These are phyloP conservation scores for Percina caprodes DNA, from an alignment of 2,113 vertebrate genomes.

Conservation along the genomic window DNA sequence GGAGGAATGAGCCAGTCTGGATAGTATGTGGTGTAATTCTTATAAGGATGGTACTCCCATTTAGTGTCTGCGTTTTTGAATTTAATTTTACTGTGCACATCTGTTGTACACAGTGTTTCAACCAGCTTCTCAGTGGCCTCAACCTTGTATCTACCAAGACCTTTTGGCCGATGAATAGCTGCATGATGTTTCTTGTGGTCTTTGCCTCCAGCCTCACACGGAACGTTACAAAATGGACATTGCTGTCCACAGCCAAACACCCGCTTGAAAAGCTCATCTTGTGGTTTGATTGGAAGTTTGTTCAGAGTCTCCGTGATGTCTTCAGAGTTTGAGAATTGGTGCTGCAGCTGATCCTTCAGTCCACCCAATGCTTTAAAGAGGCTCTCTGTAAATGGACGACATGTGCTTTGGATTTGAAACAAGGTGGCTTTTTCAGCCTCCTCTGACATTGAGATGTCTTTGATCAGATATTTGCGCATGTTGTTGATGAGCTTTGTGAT, in stretches of 20 bases:
- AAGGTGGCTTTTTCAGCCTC: constrained; percentile 31
- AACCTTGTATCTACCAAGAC: background rate
- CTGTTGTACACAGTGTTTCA: constrained; percentile 61
- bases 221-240: constrained; percentile 82
- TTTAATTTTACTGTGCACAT: fast-evolving
- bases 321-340: constrained; percentile 32
- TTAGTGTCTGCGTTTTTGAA: constrained; percentile 24
- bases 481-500: constrained; percentile 35
- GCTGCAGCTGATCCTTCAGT: constrained; percentile 5
- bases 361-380: background rate
- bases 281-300: constrained; percentile 60
- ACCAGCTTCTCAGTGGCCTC: fast-evolving
- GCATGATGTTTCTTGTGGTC: constrained; percentile 64
- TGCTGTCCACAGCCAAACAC: constrained; percentile 79
- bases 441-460: constrained; percentile 50
- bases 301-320: constrained; percentile 35
- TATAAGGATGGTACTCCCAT: background rate
- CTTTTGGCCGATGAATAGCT: constrained; percentile 69
- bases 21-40: constrained; percentile 64
- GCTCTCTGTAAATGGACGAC: constrained; percentile 21
- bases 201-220: constrained; percentile 79
- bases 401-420: constrained; percentile 50
- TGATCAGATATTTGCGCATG: constrained; percentile 33
- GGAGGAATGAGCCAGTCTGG: constrained; percentile 80
- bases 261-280: constrained; percentile 67